Conservation (phyloP, 2,797 vertebrate species). For the Gymnocypris eckloni region DNA sequence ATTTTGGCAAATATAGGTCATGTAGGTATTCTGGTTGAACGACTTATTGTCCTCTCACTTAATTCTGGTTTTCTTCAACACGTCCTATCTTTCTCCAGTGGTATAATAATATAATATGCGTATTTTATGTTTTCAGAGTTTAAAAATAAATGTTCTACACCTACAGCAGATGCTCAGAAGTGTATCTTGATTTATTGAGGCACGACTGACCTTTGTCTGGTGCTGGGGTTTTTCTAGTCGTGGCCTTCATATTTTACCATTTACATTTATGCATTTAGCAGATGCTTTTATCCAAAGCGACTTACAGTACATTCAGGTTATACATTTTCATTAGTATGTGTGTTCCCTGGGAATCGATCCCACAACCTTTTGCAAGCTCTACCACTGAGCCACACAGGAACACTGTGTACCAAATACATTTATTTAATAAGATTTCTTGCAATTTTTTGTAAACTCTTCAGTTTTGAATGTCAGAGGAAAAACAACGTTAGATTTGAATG, state of each 20-base stretch:
- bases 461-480: not conserved
- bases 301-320: no score
- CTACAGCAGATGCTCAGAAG: not conserved
- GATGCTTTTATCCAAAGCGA: no score
- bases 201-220: slow-evolving; percentile 20
- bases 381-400: no score
- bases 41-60: not conserved
- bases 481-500: not conserved
- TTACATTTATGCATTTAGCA: no score
- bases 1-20: slow-evolving; percentile 2
- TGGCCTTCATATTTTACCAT: not conserved
- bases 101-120: not conserved
- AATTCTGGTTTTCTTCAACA: not conserved
- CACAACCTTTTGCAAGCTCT: no score
- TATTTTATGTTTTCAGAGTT: not conserved
- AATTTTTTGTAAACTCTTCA: not conserved
- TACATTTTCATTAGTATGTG: no score
- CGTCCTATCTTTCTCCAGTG: not conserved
- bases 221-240: not conserved
- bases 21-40: not conserved
- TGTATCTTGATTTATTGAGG: slow-evolving; percentile 1
- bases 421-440: slow-evolving; percentile 1
- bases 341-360: no score
- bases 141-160: not conserved
- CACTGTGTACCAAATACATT: not conserved